Evolutionary conservation across 2,888 invertebrate species (phyloP).

Genomic region (Xylota sylvarum): DNA sequence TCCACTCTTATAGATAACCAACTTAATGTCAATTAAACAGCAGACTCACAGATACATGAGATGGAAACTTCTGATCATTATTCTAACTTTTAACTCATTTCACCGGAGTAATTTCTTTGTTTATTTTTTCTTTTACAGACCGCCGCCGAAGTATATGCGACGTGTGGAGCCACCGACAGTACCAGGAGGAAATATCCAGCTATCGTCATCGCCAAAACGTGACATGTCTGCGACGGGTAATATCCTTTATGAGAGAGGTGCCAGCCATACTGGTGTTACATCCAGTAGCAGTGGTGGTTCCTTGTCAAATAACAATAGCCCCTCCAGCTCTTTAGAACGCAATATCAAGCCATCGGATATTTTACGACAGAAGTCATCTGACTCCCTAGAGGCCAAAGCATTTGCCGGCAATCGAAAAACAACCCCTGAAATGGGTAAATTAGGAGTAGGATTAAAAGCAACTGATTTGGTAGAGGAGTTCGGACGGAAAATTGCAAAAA

Average conservation of each 20-base stretch:
- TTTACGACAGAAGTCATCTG: conserved; percentile 84
- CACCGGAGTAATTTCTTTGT: conserved; percentile 34
- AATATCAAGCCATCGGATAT: conserved; percentile 85
- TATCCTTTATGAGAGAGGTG: conserved; percentile 79
- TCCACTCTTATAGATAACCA: conserved; percentile 24
- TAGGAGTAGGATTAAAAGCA: conserved; percentile 79
- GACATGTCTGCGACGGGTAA: conserved; percentile 81
- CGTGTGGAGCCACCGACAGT: conserved; percentile 87
- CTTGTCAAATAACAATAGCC: conserved; percentile 81
- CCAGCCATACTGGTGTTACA: conserved; percentile 58
- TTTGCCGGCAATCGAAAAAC: conserved; percentile 83
- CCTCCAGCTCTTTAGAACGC: conserved; percentile 84
- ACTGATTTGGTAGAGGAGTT: conserved; percentile 84
- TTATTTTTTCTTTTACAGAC: conserved; percentile 84
- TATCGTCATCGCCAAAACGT: conserved; percentile 83
- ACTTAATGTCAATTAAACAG: conserved; percentile 21
- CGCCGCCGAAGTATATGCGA: conserved; percentile 88
- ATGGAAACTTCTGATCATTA: background rate
- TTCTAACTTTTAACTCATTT: background rate
- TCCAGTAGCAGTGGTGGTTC: conserved; percentile 78
- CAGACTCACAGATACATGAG: conserved; percentile 14
- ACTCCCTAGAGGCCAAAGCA: conserved; percentile 83
- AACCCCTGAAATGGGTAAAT: conserved; percentile 83
- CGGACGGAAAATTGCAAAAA: conserved; percentile 84
- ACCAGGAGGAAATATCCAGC: conserved; percentile 80